Base-by-base conservation (phyloP, 2,113 vertebrate species). In the Corythaixoides concolor region DNA sequence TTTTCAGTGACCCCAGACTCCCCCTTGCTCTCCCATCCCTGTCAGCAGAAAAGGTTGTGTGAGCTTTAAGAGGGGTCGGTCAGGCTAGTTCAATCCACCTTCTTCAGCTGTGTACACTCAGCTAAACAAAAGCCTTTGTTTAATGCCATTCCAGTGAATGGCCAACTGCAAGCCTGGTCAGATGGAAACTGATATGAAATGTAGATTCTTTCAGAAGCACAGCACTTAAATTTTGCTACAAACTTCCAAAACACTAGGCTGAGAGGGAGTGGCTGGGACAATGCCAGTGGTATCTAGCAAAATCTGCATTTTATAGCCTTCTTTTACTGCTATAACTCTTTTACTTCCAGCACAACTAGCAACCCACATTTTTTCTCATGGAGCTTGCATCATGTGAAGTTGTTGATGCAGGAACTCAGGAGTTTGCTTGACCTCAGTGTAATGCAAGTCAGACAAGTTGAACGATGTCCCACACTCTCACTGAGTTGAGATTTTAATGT, bases 51-150 rank as follows among this genome's bases (percentile, higher is more conserved):
- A 74, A 81, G 59, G 55, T 24, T 59, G 64, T 50, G 68, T 81
- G 85, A 89, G 73, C 47, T 91, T 94, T 81, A 56, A 39, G 74
- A 88, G n/a, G 21, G 66, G 53, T 91, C 78, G 93, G 23, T 56
- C 70, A 94, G 87, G 45, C 91, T 85, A 20, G 80, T 95, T 94
- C 74, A 87, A 93, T 63, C 87, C 84, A 90, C 78, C 62, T 91
- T 85, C 77, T 83, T 93, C 95, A 95, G 81, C 90, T 95, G 90
- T 94, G 94, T 91, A 97, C 53, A 85, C 92, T 94, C 74, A 75
- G 69, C 58, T 77, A n/a, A 96, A 96, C 93, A 95, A 93, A 96
- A 91, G 89, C 94, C 50, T 97, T 96, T 96, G 88, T 96, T 93
- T 93, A 64, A 82, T 53, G 53, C 45, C 49, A 82, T 63, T 76